These are phyloP conservation scores for Rhipidura dahli DNA, from an alignment of 2,113 vertebrate genomes.

Conservation along the genomic window DNA sequence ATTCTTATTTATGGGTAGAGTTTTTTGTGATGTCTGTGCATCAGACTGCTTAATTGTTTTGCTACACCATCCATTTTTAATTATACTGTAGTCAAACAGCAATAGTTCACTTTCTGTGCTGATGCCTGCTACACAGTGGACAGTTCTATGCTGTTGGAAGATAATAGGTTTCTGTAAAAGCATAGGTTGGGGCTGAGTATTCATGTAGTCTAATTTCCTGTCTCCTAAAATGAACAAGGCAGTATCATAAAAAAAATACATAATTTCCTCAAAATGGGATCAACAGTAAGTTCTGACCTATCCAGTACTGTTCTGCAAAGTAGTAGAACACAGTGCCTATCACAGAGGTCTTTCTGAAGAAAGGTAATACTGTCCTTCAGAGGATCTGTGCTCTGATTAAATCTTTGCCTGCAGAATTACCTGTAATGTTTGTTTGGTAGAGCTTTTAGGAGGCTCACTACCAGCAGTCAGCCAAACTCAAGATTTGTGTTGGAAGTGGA, in stretches of 20 bases:
- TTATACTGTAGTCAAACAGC: background rate
- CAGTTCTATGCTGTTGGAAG: background rate
- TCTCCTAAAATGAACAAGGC: background rate
- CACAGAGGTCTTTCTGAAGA: background rate
- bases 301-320: background rate
- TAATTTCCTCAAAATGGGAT: background rate
- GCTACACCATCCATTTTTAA: background rate
- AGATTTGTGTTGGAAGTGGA: background rate
- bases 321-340: background rate
- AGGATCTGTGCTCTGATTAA: background rate
- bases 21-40: background rate
- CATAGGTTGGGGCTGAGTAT: background rate
- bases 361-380: background rate
- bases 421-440: background rate
- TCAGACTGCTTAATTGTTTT: background rate
- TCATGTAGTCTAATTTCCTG: background rate
- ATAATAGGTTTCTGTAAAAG: background rate
- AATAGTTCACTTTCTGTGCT: background rate
- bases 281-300: background rate
- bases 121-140: background rate
- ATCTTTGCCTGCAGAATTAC: background rate
- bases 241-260: background rate
- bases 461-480: background rate
- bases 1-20: background rate
- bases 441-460: background rate